A percentile compares a stretch with the other conserved stretches of the same genome.
Conservation (phyloP, 2,888 invertebrate genomes). For the Osmoderma eremita region DNA sequence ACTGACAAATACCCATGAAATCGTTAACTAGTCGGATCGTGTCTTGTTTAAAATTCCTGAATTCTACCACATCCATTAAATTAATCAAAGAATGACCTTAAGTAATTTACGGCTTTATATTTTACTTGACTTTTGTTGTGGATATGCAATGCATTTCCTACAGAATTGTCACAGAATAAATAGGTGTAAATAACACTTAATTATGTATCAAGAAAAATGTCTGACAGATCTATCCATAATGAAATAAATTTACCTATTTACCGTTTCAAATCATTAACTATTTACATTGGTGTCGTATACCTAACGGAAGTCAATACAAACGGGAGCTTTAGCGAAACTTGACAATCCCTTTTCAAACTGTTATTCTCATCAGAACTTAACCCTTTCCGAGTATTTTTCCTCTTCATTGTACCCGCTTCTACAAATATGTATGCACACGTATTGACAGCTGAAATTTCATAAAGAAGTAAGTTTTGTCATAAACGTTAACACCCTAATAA, state of each 20-base stretch:
- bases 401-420: background rate
- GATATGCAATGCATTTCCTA: too few species aligned
- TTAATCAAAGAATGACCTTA: too few species aligned
- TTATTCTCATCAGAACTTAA: conserved; percentile 21
- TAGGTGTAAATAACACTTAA: background rate
- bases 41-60: too few species aligned
- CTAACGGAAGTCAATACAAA: conserved; percentile 4
- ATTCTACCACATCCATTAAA: too few species aligned
- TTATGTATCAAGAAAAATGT: too few species aligned
- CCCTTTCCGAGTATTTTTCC: conserved; percentile 14
- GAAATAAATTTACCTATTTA: conserved; percentile 20
- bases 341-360: conserved; percentile 7
- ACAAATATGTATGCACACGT: background rate
- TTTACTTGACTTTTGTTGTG: too few species aligned
- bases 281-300: background rate
- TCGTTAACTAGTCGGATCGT: too few species aligned
- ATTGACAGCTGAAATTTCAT: conserved; percentile 16
- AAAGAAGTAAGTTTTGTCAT: conserved; percentile 18
- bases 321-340: background rate
- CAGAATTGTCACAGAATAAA: too few species aligned
- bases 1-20: too few species aligned
- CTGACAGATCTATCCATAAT: conserved; percentile 14
- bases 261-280: background rate
- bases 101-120: too few species aligned
- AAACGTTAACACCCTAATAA: conserved; percentile 34